phyloP scores from a whole-genome alignment of 2,113 vertebrate species.

The Calonectris borealis region DNA sequence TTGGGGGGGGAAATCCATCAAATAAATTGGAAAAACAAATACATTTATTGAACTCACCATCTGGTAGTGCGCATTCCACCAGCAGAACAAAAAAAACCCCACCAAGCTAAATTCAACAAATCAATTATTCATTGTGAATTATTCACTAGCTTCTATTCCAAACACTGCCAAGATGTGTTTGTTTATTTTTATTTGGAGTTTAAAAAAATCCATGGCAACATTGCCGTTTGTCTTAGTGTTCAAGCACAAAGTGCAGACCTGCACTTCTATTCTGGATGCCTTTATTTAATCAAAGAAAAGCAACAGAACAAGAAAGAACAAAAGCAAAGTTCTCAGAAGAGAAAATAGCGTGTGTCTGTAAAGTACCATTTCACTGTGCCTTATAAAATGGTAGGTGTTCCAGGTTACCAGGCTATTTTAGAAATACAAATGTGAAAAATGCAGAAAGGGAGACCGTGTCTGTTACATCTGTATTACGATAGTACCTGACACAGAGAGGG shows the following conservation, averaged over 20 bases:
- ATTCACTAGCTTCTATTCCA: slow-evolving; percentile 67
- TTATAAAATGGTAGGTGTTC: not conserved
- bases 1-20: slow-evolving; percentile 1
- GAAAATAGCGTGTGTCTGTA: not conserved
- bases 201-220: slow-evolving; percentile 57
- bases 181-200: slow-evolving; percentile 70
- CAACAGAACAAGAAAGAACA: not conserved
- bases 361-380: not conserved
- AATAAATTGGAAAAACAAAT: slow-evolving; percentile 71
- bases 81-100: not conserved
- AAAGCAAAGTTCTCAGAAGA: slow-evolving; percentile 28
- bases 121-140: slow-evolving; percentile 76
- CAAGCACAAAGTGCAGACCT: slow-evolving; percentile 41
- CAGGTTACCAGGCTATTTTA: not conserved
- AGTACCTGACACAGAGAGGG: not conserved
- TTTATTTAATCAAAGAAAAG: slow-evolving; percentile 44
- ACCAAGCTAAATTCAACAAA: slow-evolving; percentile 67
- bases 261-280: slow-evolving; percentile 17
- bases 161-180: slow-evolving; percentile 67
- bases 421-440: not conserved
- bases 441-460: not conserved
- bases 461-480: not conserved
- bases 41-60: slow-evolving; percentile 68
- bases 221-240: slow-evolving; percentile 56
- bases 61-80: slow-evolving; percentile 54